phyloP scores from a whole-genome alignment of 2,888 invertebrate species.

The Mythimna loreyi region DNA sequence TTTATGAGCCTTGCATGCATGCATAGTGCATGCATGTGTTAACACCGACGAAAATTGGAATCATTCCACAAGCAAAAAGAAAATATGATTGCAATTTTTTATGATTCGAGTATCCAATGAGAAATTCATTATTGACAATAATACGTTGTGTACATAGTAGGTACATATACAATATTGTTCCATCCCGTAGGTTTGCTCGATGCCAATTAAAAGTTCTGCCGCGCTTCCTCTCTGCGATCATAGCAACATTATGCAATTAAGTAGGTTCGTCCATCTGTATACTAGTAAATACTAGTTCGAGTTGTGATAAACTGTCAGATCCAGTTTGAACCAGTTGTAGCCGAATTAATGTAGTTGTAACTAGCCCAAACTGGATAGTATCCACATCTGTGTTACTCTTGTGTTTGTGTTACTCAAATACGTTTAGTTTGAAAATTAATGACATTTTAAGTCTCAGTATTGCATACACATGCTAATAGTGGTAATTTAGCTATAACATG shows the following conservation, averaged over 20 bases:
- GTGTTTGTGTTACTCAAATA: constrained; percentile 12
- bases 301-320: constrained; percentile 53
- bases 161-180: constrained; percentile 18
- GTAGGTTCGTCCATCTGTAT: constrained; percentile 40
- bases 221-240: constrained; percentile 38
- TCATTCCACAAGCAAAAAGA: neutral
- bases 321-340: constrained; percentile 44
- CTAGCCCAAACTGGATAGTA: constrained; percentile 16
- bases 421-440: neutral
- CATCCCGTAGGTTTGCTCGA: constrained; percentile 19
- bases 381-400: neutral
- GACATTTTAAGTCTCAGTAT: neutral
- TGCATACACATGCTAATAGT: neutral
- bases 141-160: constrained; percentile 21
- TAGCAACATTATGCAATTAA: constrained; percentile 46
- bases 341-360: constrained; percentile 43
- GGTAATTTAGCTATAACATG: too few species aligned
- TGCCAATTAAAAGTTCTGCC: constrained; percentile 65
- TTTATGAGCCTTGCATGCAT: too few species aligned
- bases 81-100: neutral
- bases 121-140: neutral
- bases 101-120: neutral
- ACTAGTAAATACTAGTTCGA: constrained; percentile 33
- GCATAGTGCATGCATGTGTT: too few species aligned
- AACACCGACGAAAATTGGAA: neutral